Base-by-base conservation (phyloP, 2,888 invertebrate species). In the Serrognathus titanus region DNA sequence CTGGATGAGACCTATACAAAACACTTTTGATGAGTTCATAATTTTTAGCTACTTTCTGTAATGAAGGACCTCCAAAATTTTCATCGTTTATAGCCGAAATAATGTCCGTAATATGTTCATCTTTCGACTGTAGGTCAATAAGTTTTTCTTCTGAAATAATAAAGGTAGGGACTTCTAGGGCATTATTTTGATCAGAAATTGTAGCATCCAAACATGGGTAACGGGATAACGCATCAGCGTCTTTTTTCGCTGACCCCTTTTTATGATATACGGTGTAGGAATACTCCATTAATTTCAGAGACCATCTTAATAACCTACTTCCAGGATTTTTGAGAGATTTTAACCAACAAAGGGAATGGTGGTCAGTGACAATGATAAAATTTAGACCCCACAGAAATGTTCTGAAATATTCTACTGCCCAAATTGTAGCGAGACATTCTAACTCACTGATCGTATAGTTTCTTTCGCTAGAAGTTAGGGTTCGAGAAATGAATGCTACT, bases 401-500 rank as follows among this genome's bases (percentile, higher is more conserved):
- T n/a, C 59, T 16, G n/a, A 56, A 38, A 7, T 53, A 40, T 31
- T 12, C 12, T 36, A 59, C 16, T 11, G 36, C 70, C 63, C 68
- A 76, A 7, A 69, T 57, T 13, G 73, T 59, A 31, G 67, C 66
- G 36, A 70, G 59, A 4, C 71, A 73, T 63, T 77, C 75, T 60
- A 73, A 68, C 52, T 76, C 72, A 9, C 73, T 61, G 60, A 75
- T 72, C 11, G 70, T 67, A 62, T 76, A 76, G 11, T 67, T 68
- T 35, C 60, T 59, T 60, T 76, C 75, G 12, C 48, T 41, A 40
- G 48, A 47, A 50, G 55, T 58, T 24, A 58, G 48, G 10, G 58
- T 53, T 10, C 58, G 51, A 12, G 46, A 43, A 35, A 45, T 47
- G 40, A 45, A 60, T 3, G 60, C 43, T 10, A 60, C 50, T 16